Evolutionary conservation across 2,888 invertebrate genomes (phyloP).

Genomic region (Drosophila neotestacea): DNA sequence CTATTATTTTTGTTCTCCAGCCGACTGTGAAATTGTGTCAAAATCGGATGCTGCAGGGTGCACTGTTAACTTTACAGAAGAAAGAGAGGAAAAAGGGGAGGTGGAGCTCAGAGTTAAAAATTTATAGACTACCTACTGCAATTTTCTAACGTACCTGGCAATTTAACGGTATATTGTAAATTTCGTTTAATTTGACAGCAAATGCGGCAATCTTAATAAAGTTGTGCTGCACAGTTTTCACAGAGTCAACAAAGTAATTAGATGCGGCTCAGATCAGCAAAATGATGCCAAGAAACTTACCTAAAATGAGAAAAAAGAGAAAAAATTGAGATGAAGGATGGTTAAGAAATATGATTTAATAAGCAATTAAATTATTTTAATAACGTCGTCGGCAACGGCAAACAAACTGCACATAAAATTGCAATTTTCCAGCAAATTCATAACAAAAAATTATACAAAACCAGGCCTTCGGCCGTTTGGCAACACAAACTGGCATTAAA

Average conservation of each 20-base stretch:
- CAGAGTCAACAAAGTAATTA: slow-evolving; percentile 47
- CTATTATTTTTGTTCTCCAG: slow-evolving; percentile 23
- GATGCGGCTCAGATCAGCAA: slow-evolving; percentile 50
- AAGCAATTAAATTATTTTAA: slow-evolving; percentile 78
- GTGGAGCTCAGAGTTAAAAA: slow-evolving; percentile 17
- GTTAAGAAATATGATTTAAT: slow-evolving; percentile 60
- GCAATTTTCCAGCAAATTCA: slow-evolving; percentile 79
- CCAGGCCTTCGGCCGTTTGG: slow-evolving; percentile 68
- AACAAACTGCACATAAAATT: slow-evolving; percentile 77
- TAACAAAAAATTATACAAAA: slow-evolving; percentile 66
- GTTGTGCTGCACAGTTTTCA: slow-evolving; percentile 38
- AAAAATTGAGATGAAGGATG: background rate
- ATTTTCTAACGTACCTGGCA: slow-evolving; percentile 70
- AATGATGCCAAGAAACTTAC: slow-evolving; percentile 54
- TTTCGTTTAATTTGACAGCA: slow-evolving; percentile 75
- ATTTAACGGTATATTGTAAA: slow-evolving; percentile 78
- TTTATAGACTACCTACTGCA: slow-evolving; percentile 50
- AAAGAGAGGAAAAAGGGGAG: background rate
- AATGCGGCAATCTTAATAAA: slow-evolving; percentile 57
- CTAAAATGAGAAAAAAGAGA: slow-evolving; percentile 54
- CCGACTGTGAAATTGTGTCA: slow-evolving; percentile 73
- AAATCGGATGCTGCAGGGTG: slow-evolving; percentile 58
- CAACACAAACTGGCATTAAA: slow-evolving; percentile 59
- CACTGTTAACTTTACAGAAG: slow-evolving; percentile 30
- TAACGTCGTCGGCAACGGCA: slow-evolving; percentile 49